Base-by-base conservation (phyloP, 2,113 vertebrate genomes). In the Lasiurus borealis region DNA sequence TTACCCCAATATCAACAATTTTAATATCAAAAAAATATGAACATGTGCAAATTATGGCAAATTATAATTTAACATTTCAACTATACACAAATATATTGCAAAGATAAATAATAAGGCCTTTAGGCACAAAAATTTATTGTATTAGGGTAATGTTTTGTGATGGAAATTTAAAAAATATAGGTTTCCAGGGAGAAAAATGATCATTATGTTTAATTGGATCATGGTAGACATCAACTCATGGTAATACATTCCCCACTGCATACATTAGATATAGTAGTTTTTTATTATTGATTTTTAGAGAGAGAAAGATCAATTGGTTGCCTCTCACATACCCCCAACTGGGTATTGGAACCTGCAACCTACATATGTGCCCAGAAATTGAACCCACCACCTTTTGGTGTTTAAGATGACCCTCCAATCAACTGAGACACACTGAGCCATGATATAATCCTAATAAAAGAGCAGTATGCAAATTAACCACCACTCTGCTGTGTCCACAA, bases 41-140 rank as follows among this genome's bases (percentile, higher is more conserved):
- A 48, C 50, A 90, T 52, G 19, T 84, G 12, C 71, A n/a, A n/a
- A n/a, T n/a, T n/a, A n/a, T n/a, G 40, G n/a, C 69, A 91, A 62
- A 71, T 59, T 78, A 83, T 50, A 77, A 57, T 64, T 36, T 48
- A 92, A 80, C 11, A 57, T 62, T 94, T 85, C 69, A 90, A 71
- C 40, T 90, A 34, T n/a, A 87, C 4, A 87, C 1, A 89, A 76
- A 21, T 44, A 66, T n/a, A 34, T 11, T 76, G 34, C 44, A 50
- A 80, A 14, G 71, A 71, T 31, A 16, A 62, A 62, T 9, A 25
- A 50, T 44, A 85, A 69, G 25, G 76, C 19, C 40, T 90, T 88
- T 36, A 59, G 62, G n/a, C 69, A 81, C 34, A 73, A 85, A 77
- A 54, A 77, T 93, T 96, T 96, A 94, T 19, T 69, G 69, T 69